These are phyloP conservation scores for Anarhynchus alexandrinus DNA, from an alignment of 2,113 vertebrate genomes.

Conservation along the genomic window DNA sequence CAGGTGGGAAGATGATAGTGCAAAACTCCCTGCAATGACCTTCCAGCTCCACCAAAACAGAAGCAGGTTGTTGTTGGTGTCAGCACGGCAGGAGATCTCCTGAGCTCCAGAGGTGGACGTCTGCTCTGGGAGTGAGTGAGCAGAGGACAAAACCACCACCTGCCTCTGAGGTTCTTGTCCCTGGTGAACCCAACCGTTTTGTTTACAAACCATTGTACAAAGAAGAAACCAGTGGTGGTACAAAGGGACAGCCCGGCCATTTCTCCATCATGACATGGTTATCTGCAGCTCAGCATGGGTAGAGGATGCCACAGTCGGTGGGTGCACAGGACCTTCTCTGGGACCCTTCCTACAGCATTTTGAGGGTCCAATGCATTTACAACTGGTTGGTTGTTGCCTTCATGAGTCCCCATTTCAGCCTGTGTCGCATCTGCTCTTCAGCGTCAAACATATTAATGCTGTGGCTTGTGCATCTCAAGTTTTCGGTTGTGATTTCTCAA, in stretches of 20 bases:
- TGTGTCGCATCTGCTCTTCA: not conserved
- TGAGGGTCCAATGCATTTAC: not conserved
- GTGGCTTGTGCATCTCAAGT: not conserved
- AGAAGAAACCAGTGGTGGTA: not conserved
- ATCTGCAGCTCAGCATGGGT: not conserved
- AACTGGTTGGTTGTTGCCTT: not conserved
- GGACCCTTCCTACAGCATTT: not conserved
- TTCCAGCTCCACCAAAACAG: not conserved
- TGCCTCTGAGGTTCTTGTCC: not conserved
- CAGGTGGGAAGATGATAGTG: not conserved
- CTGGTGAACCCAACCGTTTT: not conserved
- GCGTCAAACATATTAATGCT: not conserved
- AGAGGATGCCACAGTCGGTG: not conserved
- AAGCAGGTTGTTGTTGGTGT: not conserved
- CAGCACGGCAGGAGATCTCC: not conserved
- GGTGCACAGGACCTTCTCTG: not conserved
- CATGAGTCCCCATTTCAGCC: not conserved
- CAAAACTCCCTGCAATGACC: not conserved
- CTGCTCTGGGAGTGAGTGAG: not conserved
- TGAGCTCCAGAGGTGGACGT: not conserved
- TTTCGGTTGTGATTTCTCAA: not conserved
- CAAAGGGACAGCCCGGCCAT: not conserved
- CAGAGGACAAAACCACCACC: not conserved
- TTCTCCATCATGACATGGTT: fast-evolving
- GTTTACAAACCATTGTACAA: not conserved